phyloP scores from a whole-genome alignment of 2,113 vertebrate species.

The Lycaon pictus region DNA sequence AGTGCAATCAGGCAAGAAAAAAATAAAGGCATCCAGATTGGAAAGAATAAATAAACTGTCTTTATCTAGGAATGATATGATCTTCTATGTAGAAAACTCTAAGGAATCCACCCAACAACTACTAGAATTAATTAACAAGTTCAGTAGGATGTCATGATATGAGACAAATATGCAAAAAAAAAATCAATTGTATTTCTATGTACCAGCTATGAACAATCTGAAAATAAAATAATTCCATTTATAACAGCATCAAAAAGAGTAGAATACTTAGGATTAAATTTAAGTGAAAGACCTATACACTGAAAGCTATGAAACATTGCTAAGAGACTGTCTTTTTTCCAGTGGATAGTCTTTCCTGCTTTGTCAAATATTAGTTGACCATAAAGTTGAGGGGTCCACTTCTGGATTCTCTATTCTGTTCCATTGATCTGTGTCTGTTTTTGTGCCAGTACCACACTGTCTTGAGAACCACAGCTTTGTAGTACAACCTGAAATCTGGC shows the following conservation, averaged over 20 bases:
- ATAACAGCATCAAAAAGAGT: neutral
- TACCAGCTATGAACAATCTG: neutral
- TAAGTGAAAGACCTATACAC: neutral
- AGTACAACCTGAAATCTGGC: no score
- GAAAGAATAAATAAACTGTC: neutral
- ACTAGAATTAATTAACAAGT: neutral
- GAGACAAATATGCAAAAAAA: neutral
- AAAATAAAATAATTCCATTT: neutral
- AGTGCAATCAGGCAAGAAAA: neutral
- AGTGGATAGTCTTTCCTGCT: no score
- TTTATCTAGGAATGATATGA: neutral
- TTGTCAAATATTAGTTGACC: no score
- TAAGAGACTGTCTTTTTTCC: neutral
- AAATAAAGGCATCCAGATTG: neutral
- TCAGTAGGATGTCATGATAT: neutral
- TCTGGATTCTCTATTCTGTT: no score
- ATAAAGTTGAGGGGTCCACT: no score
- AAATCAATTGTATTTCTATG: neutral
- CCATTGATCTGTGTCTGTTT: no score
- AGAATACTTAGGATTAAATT: neutral
- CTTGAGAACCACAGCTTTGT: no score
- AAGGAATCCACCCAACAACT: neutral
- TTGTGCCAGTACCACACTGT: no score
- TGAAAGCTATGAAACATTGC: neutral
- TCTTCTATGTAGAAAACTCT: neutral